A percentile compares a stretch with the other conserved stretches of the same genome.
Conservation (phyloP, 2,797 vertebrate species). For the Lateolabrax maculatus region DNA sequence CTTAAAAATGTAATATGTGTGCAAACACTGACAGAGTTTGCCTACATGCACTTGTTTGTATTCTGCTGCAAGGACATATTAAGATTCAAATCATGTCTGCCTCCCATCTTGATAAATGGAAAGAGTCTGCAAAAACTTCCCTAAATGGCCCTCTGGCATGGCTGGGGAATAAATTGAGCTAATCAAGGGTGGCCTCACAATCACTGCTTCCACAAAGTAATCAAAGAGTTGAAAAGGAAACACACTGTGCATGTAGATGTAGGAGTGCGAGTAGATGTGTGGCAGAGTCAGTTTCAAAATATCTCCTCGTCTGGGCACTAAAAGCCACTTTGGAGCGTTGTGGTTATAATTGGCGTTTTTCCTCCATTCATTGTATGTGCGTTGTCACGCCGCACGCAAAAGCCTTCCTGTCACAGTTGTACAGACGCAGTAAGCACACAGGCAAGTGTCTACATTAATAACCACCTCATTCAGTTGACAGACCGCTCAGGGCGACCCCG, state of each 20-base stretch:
- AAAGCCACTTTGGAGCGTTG: conserved; percentile 68
- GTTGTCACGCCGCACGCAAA: conserved; percentile 33
- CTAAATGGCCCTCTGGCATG: conserved; percentile 80
- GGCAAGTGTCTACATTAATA: conserved; percentile 64
- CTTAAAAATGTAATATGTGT: conserved; percentile 42
- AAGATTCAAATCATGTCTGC: conserved; percentile 79
- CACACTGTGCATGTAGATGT: conserved; percentile 66
- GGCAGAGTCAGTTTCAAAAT: conserved; percentile 58
- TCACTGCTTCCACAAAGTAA: conserved; percentile 78
- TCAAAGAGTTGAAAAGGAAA: conserved; percentile 76
- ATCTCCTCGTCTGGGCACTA: conserved; percentile 60
- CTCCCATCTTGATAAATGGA: conserved; percentile 82
- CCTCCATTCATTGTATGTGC: conserved; percentile 42
- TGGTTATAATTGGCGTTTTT: conserved; percentile 59
- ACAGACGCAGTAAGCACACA: conserved; percentile 34
- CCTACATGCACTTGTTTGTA: conserved; percentile 50
- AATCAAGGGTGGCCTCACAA: conserved; percentile 82
- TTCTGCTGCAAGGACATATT: conserved; percentile 67
- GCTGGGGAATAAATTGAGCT: conserved; percentile 80
- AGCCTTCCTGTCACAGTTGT: conserved; percentile 54
- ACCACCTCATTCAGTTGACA: conserved; percentile 60
- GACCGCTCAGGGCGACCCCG: conserved; percentile 34
- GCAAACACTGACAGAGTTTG: conserved; percentile 14
- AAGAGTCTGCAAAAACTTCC: conserved; percentile 80
- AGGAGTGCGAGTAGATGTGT: conserved; percentile 54